Evolutionary conservation across 2,797 vertebrate species (phyloP).

Genomic region (Caiman crocodilus): DNA sequence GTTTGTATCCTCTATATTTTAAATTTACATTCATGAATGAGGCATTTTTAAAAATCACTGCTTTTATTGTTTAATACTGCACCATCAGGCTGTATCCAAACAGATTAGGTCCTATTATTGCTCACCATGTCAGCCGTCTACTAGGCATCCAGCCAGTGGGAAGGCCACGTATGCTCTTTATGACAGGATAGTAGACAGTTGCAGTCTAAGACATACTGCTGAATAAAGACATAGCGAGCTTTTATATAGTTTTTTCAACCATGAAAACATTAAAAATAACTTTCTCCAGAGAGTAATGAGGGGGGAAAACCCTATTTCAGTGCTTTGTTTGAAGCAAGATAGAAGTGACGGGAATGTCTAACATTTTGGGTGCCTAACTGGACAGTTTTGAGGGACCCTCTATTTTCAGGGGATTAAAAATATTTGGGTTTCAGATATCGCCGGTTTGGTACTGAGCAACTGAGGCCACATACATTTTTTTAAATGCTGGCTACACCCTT

Average conservation of each 20-base stretch:
- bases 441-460: neutral
- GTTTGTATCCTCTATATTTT: neutral
- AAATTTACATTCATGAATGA: fast-evolving
- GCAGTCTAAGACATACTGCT: neutral
- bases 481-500: neutral
- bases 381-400: neutral
- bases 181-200: neutral
- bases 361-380: neutral
- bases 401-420: neutral
- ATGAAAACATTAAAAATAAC: neutral
- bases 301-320: neutral
- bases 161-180: neutral
- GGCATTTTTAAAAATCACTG: neutral
- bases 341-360: neutral
- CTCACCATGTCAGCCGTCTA: neutral
- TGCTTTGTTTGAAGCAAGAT: neutral
- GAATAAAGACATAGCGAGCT: neutral
- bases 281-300: neutral
- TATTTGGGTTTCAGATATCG: neutral
- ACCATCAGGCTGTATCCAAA: neutral
- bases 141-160: neutral
- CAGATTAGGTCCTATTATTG: neutral
- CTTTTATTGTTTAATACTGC: neutral
- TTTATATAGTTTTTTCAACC: neutral
- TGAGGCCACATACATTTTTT: neutral